Evolutionary conservation across 2,888 invertebrate species (phyloP), one percentile per base, ranked within the genome.

Genomic region (Dysmachus trigonus): DNA sequence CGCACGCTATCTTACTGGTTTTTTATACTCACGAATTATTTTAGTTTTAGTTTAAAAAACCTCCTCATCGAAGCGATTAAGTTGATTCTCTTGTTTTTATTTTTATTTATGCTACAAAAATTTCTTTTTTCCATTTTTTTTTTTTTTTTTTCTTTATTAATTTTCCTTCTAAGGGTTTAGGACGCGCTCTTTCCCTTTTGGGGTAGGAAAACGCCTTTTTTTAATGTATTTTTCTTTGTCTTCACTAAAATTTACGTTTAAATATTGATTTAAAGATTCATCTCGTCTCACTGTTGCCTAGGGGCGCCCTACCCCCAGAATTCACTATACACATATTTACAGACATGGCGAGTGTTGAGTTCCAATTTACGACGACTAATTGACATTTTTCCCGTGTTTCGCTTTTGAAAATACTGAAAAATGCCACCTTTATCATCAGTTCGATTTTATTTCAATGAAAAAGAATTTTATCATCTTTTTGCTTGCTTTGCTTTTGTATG

Each of bases 291-390:
- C 13, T 62, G 62, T 62, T 62, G 27, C 62, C 62, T 62, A 18
- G 62, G 62, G 62, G 62, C 73, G 31, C n/a, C 30, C 30, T n/a
- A n/a, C 31, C n/a, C 35, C 35, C n/a, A 1, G 15, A n/a, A 27
- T 51, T 47, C 83, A 77, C 83, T 86, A 87, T 87, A 87, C 87
- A 87, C 85, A 86, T 87, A 87, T 87, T 83, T 87, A 86, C 85
- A 87, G 72, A 83, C 87, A 86, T 87, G 87, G 87, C 87, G 87
- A 87, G 87, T 87, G 86, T 87, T 86, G 87, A 85, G 87, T 87
- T 87, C 87, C 87, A 86, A 87, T 85, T 71, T 47, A 84, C 85
- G 81, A 85, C 73, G 85, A 86, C 86, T 41, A 82, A 84, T 85
- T 86, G 81, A 86, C 84, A 82, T 85, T 85, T 85, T 85, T 15